Evolutionary conservation across 2,113 vertebrate species (phyloP).

Genomic region (Myotis davidii): DNA sequence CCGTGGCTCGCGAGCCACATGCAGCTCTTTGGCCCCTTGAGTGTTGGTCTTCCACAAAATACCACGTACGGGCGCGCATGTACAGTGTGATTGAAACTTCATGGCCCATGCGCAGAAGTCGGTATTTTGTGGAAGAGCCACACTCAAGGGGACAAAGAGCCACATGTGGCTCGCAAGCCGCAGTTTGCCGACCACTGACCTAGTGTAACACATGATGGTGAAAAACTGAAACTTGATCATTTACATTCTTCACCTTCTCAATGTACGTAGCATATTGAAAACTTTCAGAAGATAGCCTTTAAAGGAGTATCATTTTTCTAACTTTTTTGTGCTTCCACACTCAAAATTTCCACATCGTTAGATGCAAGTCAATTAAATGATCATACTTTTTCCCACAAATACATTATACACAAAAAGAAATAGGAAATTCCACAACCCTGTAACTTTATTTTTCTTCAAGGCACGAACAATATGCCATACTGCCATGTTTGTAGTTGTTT

Average conservation of each 20-base stretch:
- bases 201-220: background rate
- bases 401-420: background rate
- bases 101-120: too few species aligned
- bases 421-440: background rate
- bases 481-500: background rate
- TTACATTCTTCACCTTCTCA: background rate
- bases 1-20: too few species aligned
- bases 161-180: too few species aligned
- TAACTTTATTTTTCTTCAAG: conserved; percentile 6
- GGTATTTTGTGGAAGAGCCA: too few species aligned
- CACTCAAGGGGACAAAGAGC: too few species aligned
- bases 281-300: background rate
- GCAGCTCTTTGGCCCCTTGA: too few species aligned
- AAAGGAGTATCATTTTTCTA: background rate
- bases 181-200: background rate
- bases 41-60: too few species aligned
- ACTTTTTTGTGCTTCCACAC: background rate
- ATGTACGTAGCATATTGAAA: background rate
- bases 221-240: conserved; percentile 1
- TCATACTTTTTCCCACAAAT: background rate
- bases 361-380: background rate
- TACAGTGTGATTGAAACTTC: too few species aligned
- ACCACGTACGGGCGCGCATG: too few species aligned
- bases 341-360: background rate
- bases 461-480: background rate